phyloP scores from a whole-genome alignment of 2,888 invertebrate species.

The Pterostichus madidus region DNA sequence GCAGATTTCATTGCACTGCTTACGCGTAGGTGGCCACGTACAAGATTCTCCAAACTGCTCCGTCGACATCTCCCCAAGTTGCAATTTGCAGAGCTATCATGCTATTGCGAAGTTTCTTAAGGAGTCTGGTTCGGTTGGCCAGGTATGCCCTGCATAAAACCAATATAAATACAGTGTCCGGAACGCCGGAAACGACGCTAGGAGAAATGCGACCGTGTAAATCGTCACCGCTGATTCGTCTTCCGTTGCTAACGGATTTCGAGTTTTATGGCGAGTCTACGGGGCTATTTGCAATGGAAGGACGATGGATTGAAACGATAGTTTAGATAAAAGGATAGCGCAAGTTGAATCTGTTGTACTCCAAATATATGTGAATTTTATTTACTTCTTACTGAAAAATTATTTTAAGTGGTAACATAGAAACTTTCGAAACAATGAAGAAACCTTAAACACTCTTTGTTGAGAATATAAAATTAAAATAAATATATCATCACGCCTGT shows the following conservation, averaged over 20 bases:
- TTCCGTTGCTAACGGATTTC: conserved; percentile 63
- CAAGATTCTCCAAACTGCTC: neutral
- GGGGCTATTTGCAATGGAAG: conserved; percentile 61
- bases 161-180: conserved; percentile 64
- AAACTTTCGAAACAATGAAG: no score
- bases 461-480: no score
- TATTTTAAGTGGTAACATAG: conserved; percentile 4
- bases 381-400: conserved; percentile 24
- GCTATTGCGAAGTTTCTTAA: neutral
- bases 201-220: conserved; percentile 64
- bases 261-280: conserved; percentile 62
- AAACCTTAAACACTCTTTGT: no score
- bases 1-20: conserved; percentile 66
- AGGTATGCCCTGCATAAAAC: conserved; percentile 63
- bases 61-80: neutral
- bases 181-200: conserved; percentile 52
- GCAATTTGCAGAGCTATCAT: neutral
- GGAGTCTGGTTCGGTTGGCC: neutral
- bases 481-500: no score
- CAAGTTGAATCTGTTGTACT: neutral
- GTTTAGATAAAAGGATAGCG: conserved; percentile 56
- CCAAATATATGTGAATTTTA: conserved; percentile 31
- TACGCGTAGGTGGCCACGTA: conserved; percentile 43
- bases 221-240: conserved; percentile 66
- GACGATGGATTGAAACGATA: conserved; percentile 65